Evolutionary conservation across 1,140 invertebrate species (phyloP).

Genomic region (Brachionus calyciflorus): DNA sequence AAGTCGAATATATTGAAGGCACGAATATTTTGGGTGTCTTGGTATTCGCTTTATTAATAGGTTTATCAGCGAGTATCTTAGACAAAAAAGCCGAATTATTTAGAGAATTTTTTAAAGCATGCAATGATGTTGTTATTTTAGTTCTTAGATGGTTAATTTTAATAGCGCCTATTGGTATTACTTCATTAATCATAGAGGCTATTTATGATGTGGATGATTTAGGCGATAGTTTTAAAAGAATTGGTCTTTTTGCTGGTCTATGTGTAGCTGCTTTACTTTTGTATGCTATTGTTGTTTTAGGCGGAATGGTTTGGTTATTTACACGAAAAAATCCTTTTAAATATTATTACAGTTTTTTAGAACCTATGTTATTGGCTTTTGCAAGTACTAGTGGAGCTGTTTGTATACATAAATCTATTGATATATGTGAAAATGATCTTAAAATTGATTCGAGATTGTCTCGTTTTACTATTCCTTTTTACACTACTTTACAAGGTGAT

Average conservation of each 20-base stretch:
- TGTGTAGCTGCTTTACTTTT: slow-evolving; percentile 31
- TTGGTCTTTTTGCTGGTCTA: slow-evolving; percentile 28
- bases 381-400: slow-evolving; percentile 42
- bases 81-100: slow-evolving; percentile 37
- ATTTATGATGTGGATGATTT: slow-evolving; percentile 36
- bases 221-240: slow-evolving; percentile 40
- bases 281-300: slow-evolving; percentile 20
- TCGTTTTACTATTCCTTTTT: slow-evolving; percentile 36
- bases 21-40: slow-evolving; percentile 42
- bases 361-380: slow-evolving; percentile 39
- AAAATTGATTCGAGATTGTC: slow-evolving; percentile 23
- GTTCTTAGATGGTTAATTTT: slow-evolving; percentile 29
- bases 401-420: slow-evolving; percentile 42
- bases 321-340: slow-evolving; percentile 20
- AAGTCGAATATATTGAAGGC: slow-evolving; percentile 41
- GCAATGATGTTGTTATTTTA: slow-evolving; percentile 35
- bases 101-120: slow-evolving; percentile 23
- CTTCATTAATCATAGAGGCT: slow-evolving; percentile 34
- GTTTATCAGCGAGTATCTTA: slow-evolving; percentile 22
- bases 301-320: not conserved
- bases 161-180: slow-evolving; percentile 17
- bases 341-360: slow-evolving; percentile 14
- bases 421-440: slow-evolving; percentile 34
- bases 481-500: slow-evolving; percentile 38
- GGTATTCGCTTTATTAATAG: slow-evolving; percentile 40